Evolutionary conservation across 1,140 invertebrate genomes (phyloP), one percentile per base, ranked within the genome.

Genomic region (Phthorimaea operculella): DNA sequence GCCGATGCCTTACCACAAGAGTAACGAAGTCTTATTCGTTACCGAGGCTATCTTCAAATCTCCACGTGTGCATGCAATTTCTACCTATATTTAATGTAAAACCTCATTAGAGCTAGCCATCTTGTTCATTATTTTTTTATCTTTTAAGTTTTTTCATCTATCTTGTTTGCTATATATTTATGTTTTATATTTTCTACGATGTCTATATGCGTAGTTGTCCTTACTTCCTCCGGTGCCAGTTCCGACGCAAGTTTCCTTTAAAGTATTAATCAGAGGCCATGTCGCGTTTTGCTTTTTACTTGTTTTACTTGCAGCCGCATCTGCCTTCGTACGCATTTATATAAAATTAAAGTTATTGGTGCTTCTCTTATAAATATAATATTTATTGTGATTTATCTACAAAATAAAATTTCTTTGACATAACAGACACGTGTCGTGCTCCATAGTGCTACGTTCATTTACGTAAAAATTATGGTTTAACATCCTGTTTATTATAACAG

Each of bases 231-330:
- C 10, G 36, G 10, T n/a, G 36, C 36, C 10, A 39, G 36, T 39
- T 39, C 36, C 36, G 36, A 39, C 36, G 58, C 71, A 74, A 67
- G 70, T 76, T 74, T 74, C 72, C 72, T 76, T 74, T 72, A 71
- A 74, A 66, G 70, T 65, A 71, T 72, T 74, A 68, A 72, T 76
- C 66, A 72, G 68, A 64, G 64, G 55, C 48, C 67, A 62, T 70
- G 70, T 70, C 57, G 59, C 53, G 55, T 64, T 59, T 48, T 62
- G 21, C 56, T 42, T 54, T 28, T 59, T 57, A 45, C 45, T 61
- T 71, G 66, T 68, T 68, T 66, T 62, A 61, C 62, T 59, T 54
- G 52, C 59, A 66, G 66, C 63, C 54, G 62, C 66, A 72, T 67
- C 66, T 67, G 64, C 63, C 63, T 10, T 39, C n/a, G 21, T 39